Evolutionary conservation across 2,113 vertebrate genomes (phyloP).

Genomic region (Piliocolobus tephrosceles): DNA sequence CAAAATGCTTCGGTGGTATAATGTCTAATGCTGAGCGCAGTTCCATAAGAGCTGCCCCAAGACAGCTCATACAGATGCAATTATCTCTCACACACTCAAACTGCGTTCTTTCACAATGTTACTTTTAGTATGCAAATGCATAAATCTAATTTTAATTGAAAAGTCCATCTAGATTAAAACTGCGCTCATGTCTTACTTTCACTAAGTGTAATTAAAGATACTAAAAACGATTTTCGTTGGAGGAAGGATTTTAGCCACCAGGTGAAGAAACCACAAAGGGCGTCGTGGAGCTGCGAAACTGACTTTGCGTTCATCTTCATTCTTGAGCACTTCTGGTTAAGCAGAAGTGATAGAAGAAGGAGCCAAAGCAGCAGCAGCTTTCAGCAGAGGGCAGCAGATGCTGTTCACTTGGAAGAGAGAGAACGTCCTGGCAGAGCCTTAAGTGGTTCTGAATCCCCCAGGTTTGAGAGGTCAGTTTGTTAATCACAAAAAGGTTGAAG

Average conservation of each 20-base stretch:
- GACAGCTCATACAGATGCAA: constrained; percentile 79
- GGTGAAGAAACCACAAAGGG: neutral
- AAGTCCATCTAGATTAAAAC: constrained; percentile 82
- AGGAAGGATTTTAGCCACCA: constrained; percentile 56
- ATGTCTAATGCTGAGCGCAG: constrained; percentile 62
- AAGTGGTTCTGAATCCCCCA: neutral
- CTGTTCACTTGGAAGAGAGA: neutral
- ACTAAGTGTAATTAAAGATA: constrained; percentile 86
- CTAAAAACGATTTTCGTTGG: constrained; percentile 57
- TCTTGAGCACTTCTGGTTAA: neutral
- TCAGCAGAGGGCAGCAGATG: neutral
- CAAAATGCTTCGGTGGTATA: constrained; percentile 67
- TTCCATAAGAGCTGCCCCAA: constrained; percentile 68
- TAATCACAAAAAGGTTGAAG: neutral
- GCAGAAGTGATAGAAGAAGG: neutral
- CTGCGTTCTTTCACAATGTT: constrained; percentile 81
- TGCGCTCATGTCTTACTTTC: constrained; percentile 77
- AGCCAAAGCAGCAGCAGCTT: neutral
- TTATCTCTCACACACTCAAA: constrained; percentile 77
- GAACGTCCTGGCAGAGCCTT: neutral
- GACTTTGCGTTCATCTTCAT: neutral
- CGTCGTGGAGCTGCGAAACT: neutral
- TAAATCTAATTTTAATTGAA: constrained; percentile 83
- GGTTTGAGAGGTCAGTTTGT: neutral
- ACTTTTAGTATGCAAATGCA: constrained; percentile 87